A percentile compares a stretch with the other conserved stretches of the same genome.
Evolutionary conservation across 2,797 vertebrate species (phyloP).

Genomic region (Staurois parvus): DNA sequence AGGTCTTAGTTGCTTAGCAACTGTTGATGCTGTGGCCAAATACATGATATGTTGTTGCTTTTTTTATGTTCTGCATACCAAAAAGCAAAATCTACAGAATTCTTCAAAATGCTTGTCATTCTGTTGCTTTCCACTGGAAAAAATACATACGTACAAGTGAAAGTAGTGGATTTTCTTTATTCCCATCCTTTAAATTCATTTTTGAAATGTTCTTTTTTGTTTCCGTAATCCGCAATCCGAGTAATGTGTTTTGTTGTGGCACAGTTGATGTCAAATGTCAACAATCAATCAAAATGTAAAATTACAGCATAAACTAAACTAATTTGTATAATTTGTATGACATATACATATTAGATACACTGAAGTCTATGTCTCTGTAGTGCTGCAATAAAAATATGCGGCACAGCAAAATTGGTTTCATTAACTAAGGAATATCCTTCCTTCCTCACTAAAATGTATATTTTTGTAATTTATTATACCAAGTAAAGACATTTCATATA

Average conservation of each 20-base stretch:
- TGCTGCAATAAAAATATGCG: background rate
- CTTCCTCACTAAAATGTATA: too few relatives aligned
- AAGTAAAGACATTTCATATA: background rate
- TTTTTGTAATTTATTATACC: background rate
- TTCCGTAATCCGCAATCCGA: background rate
- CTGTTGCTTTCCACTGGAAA: background rate
- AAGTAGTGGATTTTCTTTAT: background rate
- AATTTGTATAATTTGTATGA: background rate
- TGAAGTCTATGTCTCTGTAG: too few relatives aligned
- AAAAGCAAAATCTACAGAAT: background rate
- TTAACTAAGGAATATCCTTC: background rate
- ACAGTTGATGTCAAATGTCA: background rate
- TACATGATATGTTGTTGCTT: slow-evolving; percentile 14
- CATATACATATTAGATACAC: background rate
- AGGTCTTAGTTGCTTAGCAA: slow-evolving; percentile 28
- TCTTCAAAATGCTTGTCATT: background rate
- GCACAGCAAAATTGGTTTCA: background rate
- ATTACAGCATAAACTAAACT: background rate
- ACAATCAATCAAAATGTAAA: background rate
- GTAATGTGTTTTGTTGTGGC: background rate
- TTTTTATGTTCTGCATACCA: background rate
- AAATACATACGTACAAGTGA: background rate
- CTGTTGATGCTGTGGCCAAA: slow-evolving; percentile 3
- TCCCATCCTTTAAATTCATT: background rate
- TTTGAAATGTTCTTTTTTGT: background rate